Conservation (phyloP, 2,113 vertebrate genomes). For the Oncorhynchus clarkii region DNA sequence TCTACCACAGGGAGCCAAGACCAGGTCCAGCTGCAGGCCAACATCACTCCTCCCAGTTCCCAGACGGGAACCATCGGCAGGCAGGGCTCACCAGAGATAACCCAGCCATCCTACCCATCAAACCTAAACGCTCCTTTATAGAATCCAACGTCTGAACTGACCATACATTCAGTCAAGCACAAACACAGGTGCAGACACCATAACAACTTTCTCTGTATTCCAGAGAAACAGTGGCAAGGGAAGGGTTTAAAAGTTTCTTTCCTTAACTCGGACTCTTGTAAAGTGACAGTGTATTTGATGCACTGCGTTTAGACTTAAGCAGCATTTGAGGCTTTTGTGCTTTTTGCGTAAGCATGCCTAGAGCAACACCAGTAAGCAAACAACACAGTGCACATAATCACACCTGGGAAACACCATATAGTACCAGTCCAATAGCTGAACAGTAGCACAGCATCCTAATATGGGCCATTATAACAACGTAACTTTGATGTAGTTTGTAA, state of each 20-base stretch:
- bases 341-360: slow-evolving; percentile 63
- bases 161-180: background rate
- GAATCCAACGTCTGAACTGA: slow-evolving; percentile 91
- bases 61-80: slow-evolving; percentile 52
- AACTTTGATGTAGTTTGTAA: background rate
- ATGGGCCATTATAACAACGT: background rate
- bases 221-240: too few relatives aligned
- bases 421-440: background rate
- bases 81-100: slow-evolving; percentile 74
- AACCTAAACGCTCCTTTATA: slow-evolving; percentile 95
- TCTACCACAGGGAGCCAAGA: slow-evolving; percentile 69
- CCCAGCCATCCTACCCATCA: slow-evolving; percentile 79
- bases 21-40: slow-evolving; percentile 49
- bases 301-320: slow-evolving; percentile 58
- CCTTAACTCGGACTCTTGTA: slow-evolving; percentile 4
- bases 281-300: slow-evolving; percentile 46
- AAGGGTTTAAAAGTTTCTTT: background rate
- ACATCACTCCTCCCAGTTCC: slow-evolving; percentile 51
- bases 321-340: slow-evolving; percentile 60
- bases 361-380: slow-evolving; percentile 37
- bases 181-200: background rate
- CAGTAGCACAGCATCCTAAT: background rate
- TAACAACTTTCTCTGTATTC: background rate
- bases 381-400: background rate
- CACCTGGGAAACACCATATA: background rate